These are phyloP conservation scores for Clupea harengus DNA, from an alignment of 2,113 vertebrate species.

Conservation along the genomic window DNA sequence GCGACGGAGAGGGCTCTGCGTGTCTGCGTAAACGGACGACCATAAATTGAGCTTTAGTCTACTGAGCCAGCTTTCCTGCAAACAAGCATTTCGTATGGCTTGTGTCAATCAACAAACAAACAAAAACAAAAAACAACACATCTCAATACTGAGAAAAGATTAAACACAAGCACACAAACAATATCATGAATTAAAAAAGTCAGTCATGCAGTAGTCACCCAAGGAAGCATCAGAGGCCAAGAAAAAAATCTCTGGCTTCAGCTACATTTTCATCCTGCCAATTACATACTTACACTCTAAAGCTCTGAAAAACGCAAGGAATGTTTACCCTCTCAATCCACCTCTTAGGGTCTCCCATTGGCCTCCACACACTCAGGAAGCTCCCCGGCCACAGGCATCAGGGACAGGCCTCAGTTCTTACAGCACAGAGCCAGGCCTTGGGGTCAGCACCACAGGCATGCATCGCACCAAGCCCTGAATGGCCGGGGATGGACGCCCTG, in stretches of 20 bases:
- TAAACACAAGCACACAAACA: too few relatives aligned
- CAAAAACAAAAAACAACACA: too few relatives aligned
- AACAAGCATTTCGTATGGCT: too few relatives aligned
- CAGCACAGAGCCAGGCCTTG: neutral
- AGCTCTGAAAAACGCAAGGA: neutral
- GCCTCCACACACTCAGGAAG: neutral
- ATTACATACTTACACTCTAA: neutral
- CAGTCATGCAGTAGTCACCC: too few relatives aligned
- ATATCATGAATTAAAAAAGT: too few relatives aligned
- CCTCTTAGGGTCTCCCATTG: neutral
- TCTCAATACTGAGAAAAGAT: too few relatives aligned
- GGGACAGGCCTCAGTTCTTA: neutral
- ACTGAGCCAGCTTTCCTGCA: too few relatives aligned
- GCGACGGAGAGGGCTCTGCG: too few relatives aligned
- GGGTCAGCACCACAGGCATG: slow-evolving; percentile 16
- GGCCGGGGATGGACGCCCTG: neutral
- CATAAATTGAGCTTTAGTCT: too few relatives aligned
- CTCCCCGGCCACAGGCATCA: neutral
- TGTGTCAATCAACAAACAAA: too few relatives aligned
- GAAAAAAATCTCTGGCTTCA: neutral
- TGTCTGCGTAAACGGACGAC: too few relatives aligned
- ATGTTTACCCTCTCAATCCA: neutral
- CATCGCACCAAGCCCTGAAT: neutral
- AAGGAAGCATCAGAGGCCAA: neutral
- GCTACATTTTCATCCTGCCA: neutral